Evolutionary conservation across 53 echinoderm and acorn worm species (phyloP).

Genomic region (Arbacia lixula): DNA sequence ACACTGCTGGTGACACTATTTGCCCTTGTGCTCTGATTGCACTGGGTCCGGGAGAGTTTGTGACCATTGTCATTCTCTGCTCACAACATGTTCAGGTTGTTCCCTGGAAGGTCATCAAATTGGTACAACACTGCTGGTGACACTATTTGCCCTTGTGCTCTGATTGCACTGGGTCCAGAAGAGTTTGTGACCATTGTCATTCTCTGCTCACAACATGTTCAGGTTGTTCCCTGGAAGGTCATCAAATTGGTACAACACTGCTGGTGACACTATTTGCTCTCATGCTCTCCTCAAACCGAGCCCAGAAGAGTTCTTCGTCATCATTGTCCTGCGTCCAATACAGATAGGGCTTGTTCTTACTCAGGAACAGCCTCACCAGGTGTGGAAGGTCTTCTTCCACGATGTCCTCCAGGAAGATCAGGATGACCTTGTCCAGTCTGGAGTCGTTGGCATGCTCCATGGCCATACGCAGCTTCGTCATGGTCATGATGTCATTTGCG

Average conservation of each 20-base stretch:
- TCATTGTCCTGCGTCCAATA: constrained; percentile 8
- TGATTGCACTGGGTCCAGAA: too few relatives aligned
- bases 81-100: too few relatives aligned
- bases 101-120: too few relatives aligned
- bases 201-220: too few relatives aligned
- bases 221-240: too few relatives aligned
- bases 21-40: constrained; percentile 6
- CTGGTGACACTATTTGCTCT: background rate
- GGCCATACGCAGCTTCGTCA: constrained; percentile 20
- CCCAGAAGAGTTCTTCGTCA: constrained; percentile 33
- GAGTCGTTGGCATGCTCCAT: constrained; percentile 3
- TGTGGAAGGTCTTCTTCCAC: background rate
- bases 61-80: too few relatives aligned
- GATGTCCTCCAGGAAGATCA: constrained; percentile 30
- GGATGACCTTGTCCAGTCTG: constrained; percentile 33
- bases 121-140: too few relatives aligned
- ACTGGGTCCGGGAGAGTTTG: too few relatives aligned
- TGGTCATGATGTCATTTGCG: background rate
- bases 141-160: too few relatives aligned
- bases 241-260: constrained; percentile 14
- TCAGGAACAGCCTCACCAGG: constrained; percentile 8
- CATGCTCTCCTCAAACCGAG: constrained; percentile 37
- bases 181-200: too few relatives aligned
- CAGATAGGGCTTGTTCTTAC: constrained; percentile 37
- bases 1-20: constrained; percentile 5